phyloP scores from a whole-genome alignment of 2,113 vertebrate species.

The Candoia aspera region DNA sequence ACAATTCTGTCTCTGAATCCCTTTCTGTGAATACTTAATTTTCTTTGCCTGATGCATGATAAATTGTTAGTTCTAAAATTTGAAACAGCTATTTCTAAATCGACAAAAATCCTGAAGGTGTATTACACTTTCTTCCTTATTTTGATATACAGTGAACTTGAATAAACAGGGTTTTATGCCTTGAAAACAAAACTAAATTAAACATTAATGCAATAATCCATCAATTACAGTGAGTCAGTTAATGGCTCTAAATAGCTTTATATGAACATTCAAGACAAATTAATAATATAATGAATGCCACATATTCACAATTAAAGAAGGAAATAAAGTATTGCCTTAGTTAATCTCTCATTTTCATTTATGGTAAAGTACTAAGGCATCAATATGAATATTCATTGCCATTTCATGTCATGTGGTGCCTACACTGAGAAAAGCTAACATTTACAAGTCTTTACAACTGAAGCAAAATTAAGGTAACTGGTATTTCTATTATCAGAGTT shows the following conservation, averaged over 20 bases:
- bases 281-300: slow-evolving; percentile 77
- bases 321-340: slow-evolving; percentile 76
- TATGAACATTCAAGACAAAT: slow-evolving; percentile 71
- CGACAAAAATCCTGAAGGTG: slow-evolving; percentile 44
- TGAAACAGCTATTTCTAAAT: slow-evolving; percentile 39
- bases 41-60: background rate
- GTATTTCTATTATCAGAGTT: background rate
- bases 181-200: slow-evolving; percentile 80
- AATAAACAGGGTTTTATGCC: slow-evolving; percentile 69
- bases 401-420: background rate
- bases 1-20: background rate
- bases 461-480: background rate
- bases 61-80: background rate
- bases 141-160: slow-evolving; percentile 72
- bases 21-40: background rate
- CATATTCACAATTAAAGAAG: slow-evolving; percentile 67
- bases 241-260: slow-evolving; percentile 73
- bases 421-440: slow-evolving; percentile 9
- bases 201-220: slow-evolving; percentile 77
- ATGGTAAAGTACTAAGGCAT: slow-evolving; percentile 44
- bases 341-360: slow-evolving; percentile 68
- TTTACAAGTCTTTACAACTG: background rate
- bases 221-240: slow-evolving; percentile 68
- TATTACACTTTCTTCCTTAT: slow-evolving; percentile 68
- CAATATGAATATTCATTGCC: slow-evolving; percentile 64